These are phyloP conservation scores for Chelon labrosus DNA, from an alignment of 2,797 vertebrate species.

Conservation along the genomic window DNA sequence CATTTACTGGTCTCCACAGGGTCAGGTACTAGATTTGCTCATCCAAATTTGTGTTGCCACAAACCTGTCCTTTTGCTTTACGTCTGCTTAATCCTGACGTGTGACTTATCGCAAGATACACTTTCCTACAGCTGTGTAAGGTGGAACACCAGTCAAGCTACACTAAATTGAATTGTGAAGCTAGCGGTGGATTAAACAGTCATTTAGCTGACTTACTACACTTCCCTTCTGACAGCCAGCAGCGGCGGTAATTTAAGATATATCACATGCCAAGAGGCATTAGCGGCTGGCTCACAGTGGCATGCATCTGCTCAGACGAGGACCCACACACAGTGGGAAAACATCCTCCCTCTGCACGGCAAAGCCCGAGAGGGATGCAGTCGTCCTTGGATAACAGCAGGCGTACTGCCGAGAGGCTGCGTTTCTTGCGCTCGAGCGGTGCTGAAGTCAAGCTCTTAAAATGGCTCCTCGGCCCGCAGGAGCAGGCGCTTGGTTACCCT, in stretches of 20 bases:
- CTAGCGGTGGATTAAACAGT: constrained; percentile 31
- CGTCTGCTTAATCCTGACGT: neutral
- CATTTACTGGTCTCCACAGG: no score
- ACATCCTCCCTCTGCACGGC: constrained; percentile 21
- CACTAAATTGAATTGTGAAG: constrained; percentile 3
- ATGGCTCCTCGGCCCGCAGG: constrained; percentile 56
- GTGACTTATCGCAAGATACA: neutral
- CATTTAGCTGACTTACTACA: constrained; percentile 48
- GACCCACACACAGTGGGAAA: constrained; percentile 28
- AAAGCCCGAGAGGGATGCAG: constrained; percentile 26
- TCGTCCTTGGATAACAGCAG: constrained; percentile 47
- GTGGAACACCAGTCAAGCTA: neutral
- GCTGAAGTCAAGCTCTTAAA: constrained; percentile 60
- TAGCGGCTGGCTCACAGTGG: constrained; percentile 45
- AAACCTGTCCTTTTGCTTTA: neutral
- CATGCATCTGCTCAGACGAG: constrained; percentile 55
- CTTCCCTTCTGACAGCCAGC: constrained; percentile 39
- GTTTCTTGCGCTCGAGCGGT: constrained; percentile 24
- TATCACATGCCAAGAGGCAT: constrained; percentile 50
- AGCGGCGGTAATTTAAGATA: constrained; percentile 50
- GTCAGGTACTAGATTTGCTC: neutral
- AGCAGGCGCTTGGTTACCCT: constrained; percentile 44
- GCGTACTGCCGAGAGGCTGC: constrained; percentile 36
- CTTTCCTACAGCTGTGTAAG: neutral
- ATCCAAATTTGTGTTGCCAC: neutral